Evolutionary conservation across 2,797 vertebrate species (phyloP), one percentile per base, ranked within the genome.

Genomic region (Schizothorax lantsangensis): DNA sequence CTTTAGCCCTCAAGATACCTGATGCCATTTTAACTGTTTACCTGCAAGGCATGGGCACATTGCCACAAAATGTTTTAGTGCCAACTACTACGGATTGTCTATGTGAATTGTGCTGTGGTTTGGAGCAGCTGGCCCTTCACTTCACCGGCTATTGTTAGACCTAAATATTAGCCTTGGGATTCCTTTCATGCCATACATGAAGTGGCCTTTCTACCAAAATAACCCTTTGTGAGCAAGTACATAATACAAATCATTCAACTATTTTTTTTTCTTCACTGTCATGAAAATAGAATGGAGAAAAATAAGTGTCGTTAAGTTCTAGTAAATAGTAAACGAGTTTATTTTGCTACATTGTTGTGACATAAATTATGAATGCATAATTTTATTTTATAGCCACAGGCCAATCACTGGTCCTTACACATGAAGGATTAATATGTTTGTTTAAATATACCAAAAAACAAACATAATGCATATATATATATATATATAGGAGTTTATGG

Each of bases 141-240:
- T 93, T 91, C 43, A 82, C 88, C 0, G 85, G 91, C 92, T 94
- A 94, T 93, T 94, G 92, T 95, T 94, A 92, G 92, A 93, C 91
- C 89, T 92, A 90, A 94, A 92, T 90, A 90, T 87, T 88, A 89
- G 59, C 88, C 30, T 59, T 71, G 77, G 86, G 91, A 92, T 91
- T 49, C 74, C 88, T 86, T 92, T 91, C 91, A 87, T 47, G 69
- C 88, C 90, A 89, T 30, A 52, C 72, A 19, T 68, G 30, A 68
- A 66, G 75, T 80, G 68, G 74, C 80, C 45, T 81, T 49, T 73
- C 71, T 33, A 40, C 79, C 71, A 82, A 68, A 80, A 71, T 69
- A 85, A 57, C 64, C 6, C 54, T 80, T 85, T 81, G 62, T 69
- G 59, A 72, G 45, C 26, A 62, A 69, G 43, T 43, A 26, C 59